phyloP scores from a whole-genome alignment of 2,797 vertebrate species.

The Eleutherodactylus coqui region DNA sequence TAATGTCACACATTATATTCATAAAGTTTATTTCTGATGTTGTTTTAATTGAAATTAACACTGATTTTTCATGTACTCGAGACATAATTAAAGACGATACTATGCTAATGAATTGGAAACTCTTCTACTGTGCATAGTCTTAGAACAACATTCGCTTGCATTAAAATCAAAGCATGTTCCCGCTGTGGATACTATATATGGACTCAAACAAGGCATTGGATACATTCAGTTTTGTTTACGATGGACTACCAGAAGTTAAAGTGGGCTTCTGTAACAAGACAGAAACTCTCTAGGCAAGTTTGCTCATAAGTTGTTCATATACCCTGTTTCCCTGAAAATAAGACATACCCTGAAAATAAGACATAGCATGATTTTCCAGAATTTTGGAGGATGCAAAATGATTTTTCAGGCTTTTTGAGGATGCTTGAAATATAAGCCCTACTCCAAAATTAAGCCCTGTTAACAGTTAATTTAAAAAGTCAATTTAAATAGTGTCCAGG shows the following conservation, averaged over 20 bases:
- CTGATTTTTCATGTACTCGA: constrained; percentile 21
- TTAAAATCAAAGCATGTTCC: background rate
- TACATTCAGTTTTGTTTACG: background rate
- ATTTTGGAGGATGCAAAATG: too few relatives aligned
- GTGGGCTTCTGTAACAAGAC: too few relatives aligned
- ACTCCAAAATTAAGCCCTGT: too few relatives aligned
- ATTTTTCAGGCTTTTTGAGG: too few relatives aligned
- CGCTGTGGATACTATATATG: background rate
- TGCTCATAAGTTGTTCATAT: too few relatives aligned
- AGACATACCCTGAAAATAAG: too few relatives aligned
- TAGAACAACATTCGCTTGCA: background rate
- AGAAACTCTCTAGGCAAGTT: too few relatives aligned
- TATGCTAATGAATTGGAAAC: background rate
- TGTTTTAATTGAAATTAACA: constrained; percentile 23
- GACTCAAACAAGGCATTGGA: background rate
- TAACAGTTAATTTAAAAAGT: too few relatives aligned
- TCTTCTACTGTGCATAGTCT: background rate
- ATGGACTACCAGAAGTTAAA: background rate
- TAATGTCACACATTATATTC: constrained; percentile 21
- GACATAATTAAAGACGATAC: constrained; percentile 7
- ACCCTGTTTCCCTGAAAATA: too few relatives aligned
- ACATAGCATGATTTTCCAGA: too few relatives aligned
- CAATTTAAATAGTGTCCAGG: too few relatives aligned
- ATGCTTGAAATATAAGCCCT: too few relatives aligned
- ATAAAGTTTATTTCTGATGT: background rate